Percentiles rank a stretch among this genome's conserved stretches.
Evolutionary conservation across 1,140 invertebrate species (phyloP).

Genomic region (Polypedilum vanderplanki): DNA sequence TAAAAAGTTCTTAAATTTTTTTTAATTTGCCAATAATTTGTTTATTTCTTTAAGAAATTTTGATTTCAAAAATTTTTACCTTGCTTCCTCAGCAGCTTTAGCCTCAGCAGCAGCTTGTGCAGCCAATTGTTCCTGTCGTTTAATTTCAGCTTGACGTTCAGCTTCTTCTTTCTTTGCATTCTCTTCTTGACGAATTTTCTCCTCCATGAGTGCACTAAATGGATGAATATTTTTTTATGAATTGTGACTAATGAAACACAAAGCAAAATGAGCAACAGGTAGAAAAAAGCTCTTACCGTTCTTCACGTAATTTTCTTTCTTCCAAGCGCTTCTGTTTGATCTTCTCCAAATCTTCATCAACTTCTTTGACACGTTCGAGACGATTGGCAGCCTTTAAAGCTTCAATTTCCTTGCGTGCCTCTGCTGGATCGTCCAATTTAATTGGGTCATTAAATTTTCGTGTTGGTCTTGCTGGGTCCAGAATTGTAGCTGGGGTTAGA

Average conservation of each 20-base stretch:
- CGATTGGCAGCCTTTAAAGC: conserved; percentile 48
- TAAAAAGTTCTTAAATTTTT: too few species aligned
- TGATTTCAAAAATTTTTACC: conserved; percentile 33
- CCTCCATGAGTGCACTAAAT: conserved; percentile 42
- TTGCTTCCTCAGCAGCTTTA: conserved; percentile 36
- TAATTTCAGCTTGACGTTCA: conserved; percentile 39
- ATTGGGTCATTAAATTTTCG: conserved; percentile 54
- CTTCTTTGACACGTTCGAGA: conserved; percentile 46
- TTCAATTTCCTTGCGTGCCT: conserved; percentile 47
- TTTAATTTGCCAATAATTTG: too few species aligned
- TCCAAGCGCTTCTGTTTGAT: conserved; percentile 52
- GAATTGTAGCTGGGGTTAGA: neutral
- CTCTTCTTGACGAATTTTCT: conserved; percentile 43
- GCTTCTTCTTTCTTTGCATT: conserved; percentile 45
- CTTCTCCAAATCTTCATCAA: conserved; percentile 50
- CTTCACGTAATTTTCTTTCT: conserved; percentile 52
- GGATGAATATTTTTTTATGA: neutral
- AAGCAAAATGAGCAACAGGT: neutral
- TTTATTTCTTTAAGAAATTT: too few species aligned
- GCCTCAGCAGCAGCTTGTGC: conserved; percentile 44
- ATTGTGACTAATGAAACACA: conserved; percentile 6
- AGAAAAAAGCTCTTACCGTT: conserved; percentile 46
- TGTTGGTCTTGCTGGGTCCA: conserved; percentile 55
- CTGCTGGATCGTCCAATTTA: conserved; percentile 48
- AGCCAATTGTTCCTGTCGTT: conserved; percentile 42